phyloP scores from a whole-genome alignment of 2,797 vertebrate genomes.

The Toxotes lorentzi region DNA sequence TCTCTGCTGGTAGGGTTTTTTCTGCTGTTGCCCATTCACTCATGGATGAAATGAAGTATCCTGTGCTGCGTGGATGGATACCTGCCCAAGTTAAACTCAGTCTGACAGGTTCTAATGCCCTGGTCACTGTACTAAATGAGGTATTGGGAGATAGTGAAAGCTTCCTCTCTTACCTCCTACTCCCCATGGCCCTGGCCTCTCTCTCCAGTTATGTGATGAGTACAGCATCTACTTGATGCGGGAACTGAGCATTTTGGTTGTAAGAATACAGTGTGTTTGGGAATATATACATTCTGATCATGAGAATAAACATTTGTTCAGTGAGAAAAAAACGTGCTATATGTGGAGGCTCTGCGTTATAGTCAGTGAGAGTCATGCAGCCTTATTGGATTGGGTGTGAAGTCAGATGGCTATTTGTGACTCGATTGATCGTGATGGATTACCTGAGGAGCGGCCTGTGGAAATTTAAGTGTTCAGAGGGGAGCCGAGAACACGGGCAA shows the following conservation, averaged over 20 bases:
- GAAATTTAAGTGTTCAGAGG: conserved; percentile 69
- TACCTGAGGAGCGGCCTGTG: conserved; percentile 56
- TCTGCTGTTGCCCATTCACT: conserved; percentile 71
- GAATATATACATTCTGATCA: background rate
- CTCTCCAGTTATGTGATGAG: conserved; percentile 16
- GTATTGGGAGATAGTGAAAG: conserved; percentile 53
- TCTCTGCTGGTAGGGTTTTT: conserved; percentile 49
- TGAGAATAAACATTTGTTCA: background rate
- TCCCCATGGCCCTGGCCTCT: conserved; percentile 43
- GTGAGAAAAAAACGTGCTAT: background rate
- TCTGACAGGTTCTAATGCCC: conserved; percentile 74
- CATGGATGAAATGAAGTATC: conserved; percentile 85
- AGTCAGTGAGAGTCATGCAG: conserved; percentile 29
- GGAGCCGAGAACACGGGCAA: conserved; percentile 63
- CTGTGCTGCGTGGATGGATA: conserved; percentile 77
- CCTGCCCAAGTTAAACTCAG: conserved; percentile 78
- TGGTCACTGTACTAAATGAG: conserved; percentile 72
- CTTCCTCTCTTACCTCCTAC: conserved; percentile 18
- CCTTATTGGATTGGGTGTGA: conserved; percentile 54
- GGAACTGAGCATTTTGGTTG: conserved; percentile 9
- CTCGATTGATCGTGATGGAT: conserved; percentile 77
- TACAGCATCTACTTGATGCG: conserved; percentile 6
- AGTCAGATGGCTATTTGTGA: conserved; percentile 65
- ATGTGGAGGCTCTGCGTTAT: background rate
- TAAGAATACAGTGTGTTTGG: background rate